These are phyloP conservation scores for Lamellibrachia luymesi DNA, from an alignment of 1,140 invertebrate species.

Conservation along the genomic window DNA sequence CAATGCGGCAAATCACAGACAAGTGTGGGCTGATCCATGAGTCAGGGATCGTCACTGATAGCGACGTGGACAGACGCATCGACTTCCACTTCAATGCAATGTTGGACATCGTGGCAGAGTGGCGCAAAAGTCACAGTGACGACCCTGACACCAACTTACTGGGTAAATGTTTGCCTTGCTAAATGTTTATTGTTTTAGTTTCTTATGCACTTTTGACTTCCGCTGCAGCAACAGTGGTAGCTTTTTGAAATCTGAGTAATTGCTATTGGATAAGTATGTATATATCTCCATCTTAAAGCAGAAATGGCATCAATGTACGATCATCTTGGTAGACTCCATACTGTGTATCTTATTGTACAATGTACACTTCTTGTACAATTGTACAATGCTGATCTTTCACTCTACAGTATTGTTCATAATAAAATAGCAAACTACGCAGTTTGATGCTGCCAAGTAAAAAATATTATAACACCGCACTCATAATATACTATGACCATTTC, in stretches of 20 bases:
- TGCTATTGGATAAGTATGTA: not conserved
- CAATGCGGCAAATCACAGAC: conserved; percentile 41
- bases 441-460: not conserved
- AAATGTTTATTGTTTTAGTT: not conserved
- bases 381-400: not conserved
- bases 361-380: not conserved
- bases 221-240: not conserved
- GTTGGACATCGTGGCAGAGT: conserved; percentile 54
- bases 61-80: conserved; percentile 40
- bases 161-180: conserved; percentile 34
- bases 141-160: conserved; percentile 46
- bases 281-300: not conserved
- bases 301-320: not conserved
- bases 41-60: conserved; percentile 34
- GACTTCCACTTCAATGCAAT: conserved; percentile 59
- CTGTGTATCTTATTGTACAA: not conserved
- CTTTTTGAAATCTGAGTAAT: not conserved
- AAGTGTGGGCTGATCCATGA: conserved; percentile 44
- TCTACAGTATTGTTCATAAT: not conserved
- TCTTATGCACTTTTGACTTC: not conserved
- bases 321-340: not conserved
- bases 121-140: conserved; percentile 39
- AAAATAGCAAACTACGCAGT: not conserved
- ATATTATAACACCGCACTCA: not conserved
- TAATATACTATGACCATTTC: not conserved